A percentile compares a stretch with the other conserved stretches of the same genome.
Conservation (phyloP, 2,113 vertebrate genomes). For the Dicerorhinus sumatrensis region DNA sequence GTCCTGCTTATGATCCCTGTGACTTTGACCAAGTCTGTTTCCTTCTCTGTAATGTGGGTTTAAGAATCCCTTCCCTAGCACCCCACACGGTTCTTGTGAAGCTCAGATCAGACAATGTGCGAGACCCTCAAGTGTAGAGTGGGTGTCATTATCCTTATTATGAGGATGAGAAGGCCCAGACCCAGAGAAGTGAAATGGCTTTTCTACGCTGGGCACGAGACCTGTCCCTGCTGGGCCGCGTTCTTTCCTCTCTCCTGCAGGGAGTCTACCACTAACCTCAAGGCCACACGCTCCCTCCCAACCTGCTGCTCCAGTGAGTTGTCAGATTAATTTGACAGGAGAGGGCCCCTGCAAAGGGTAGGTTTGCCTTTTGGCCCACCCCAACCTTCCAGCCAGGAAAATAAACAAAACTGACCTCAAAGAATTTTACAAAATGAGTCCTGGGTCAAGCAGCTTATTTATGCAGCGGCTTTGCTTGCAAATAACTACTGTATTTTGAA, state of each 20-base stretch:
- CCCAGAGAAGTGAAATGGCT: not conserved
- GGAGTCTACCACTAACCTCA: not conserved
- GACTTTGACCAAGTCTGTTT: not conserved
- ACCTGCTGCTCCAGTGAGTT: not conserved
- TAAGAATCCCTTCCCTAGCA: not conserved
- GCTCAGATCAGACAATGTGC: not conserved
- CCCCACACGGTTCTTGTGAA: not conserved
- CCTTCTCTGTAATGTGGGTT: not conserved
- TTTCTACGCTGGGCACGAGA: not conserved
- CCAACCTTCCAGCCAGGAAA: not conserved
- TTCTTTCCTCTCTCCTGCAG: not conserved
- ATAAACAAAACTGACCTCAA: not conserved
- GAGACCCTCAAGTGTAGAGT: not conserved
- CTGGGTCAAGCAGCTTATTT: not conserved
- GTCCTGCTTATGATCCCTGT: not conserved
- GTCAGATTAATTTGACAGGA: slow-evolving; percentile 30
- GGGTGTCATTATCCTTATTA: not conserved
- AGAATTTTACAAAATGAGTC: not conserved
- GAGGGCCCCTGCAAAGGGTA: not conserved
- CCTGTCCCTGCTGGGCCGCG: not conserved
- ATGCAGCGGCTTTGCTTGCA: not conserved
- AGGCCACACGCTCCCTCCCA: not conserved
- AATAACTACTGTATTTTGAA: not conserved
- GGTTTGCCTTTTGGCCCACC: not conserved
- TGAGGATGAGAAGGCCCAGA: not conserved